These are phyloP conservation scores for Buceros bicornis DNA, from an alignment of 2,797 vertebrate species.

Conservation along the genomic window DNA sequence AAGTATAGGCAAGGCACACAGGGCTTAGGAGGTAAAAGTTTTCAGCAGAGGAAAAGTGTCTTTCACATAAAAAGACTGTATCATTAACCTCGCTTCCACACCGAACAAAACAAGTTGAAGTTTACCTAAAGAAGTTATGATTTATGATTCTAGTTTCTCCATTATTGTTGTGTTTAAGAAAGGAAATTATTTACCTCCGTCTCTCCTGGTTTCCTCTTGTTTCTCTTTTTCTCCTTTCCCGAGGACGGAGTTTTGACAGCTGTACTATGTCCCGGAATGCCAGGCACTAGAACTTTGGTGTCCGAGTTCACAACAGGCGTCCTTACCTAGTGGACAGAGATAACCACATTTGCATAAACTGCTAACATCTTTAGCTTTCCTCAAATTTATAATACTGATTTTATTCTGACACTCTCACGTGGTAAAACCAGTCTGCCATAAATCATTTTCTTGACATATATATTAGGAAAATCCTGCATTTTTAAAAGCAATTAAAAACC, in stretches of 20 bases:
- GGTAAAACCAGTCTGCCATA: neutral
- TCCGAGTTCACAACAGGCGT: constrained; percentile 89
- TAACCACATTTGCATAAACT: neutral
- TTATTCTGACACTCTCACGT: neutral
- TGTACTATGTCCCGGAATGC: constrained; percentile 92
- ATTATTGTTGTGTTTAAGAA: neutral
- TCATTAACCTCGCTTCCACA: neutral
- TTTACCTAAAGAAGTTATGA: neutral
- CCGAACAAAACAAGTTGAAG: neutral
- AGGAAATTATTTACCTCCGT: constrained; percentile 84
- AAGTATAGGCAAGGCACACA: neutral
- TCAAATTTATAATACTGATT: neutral
- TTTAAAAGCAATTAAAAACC: neutral
- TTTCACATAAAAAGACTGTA: neutral
- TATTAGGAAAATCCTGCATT: neutral
- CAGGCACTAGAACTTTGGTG: constrained; percentile 91
- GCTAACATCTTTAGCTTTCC: neutral
- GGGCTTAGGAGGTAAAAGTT: neutral
- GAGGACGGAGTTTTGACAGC: constrained; percentile 77
- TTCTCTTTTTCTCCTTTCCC: constrained; percentile 80
- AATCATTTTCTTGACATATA: neutral
- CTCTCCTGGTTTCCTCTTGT: constrained; percentile 88
- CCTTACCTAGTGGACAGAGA: constrained; percentile 85
- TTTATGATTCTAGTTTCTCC: neutral
- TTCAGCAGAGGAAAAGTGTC: neutral